Evolutionary conservation across 2,888 invertebrate genomes (phyloP).

Genomic region (Torymus aiolomorphi): DNA sequence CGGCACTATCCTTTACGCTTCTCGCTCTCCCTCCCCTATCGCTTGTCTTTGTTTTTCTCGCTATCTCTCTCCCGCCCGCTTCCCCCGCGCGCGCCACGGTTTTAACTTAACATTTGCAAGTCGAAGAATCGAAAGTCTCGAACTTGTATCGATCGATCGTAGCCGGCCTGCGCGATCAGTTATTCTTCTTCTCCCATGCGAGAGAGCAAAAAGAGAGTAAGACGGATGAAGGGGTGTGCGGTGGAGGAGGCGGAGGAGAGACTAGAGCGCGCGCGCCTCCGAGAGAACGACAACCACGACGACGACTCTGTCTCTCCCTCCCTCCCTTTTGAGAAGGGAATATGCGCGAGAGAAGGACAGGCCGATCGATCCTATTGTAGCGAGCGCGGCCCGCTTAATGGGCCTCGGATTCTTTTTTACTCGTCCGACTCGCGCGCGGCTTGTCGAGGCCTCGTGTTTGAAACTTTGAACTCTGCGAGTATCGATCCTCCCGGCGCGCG

Average conservation of each 20-base stretch:
- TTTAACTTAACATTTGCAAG: constrained; percentile 64
- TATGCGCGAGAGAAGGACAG: constrained; percentile 12
- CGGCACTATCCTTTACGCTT: constrained; percentile 37
- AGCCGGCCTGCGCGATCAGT: constrained; percentile 63
- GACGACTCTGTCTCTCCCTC: constrained; percentile 44
- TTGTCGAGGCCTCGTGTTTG: constrained; percentile 22
- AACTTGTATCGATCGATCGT: constrained; percentile 69
- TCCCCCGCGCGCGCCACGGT: neutral
- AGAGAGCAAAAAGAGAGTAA: constrained; percentile 47
- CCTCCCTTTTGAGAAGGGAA: constrained; percentile 16
- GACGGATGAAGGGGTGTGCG: constrained; percentile 41
- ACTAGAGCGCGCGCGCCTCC: constrained; percentile 19
- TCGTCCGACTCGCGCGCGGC: neutral
- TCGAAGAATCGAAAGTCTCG: constrained; percentile 53
- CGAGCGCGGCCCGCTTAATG: constrained; percentile 44
- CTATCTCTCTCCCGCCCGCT: neutral
- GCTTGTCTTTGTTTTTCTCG: neutral
- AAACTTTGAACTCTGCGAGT: constrained; percentile 49
- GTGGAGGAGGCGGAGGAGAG: constrained; percentile 33
- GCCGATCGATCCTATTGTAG: constrained; percentile 47
- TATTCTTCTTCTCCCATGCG: constrained; percentile 57
- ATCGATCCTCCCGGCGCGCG: constrained; percentile 16
- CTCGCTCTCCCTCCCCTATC: constrained; percentile 1
- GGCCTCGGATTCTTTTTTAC: constrained; percentile 42
- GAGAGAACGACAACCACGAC: constrained; percentile 40